phyloP scores from a whole-genome alignment of 23 tunicate species.

The Trididemnum nubilum region DNA sequence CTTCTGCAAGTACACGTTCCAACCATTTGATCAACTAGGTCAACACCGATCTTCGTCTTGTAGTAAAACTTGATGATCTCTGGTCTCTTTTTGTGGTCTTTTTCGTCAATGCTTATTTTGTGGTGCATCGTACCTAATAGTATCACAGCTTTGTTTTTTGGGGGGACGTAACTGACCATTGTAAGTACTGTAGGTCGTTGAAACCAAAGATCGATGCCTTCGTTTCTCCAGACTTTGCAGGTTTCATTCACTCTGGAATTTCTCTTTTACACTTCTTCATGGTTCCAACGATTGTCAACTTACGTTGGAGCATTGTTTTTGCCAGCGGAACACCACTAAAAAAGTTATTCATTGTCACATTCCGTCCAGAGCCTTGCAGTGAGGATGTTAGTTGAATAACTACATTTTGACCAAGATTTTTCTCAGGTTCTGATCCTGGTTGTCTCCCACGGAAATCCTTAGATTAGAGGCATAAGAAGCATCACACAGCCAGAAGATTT shows the following conservation, averaged over 20 bases:
- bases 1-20: constrained; percentile 30
- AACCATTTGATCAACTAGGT: constrained; percentile 41
- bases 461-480: constrained; percentile 34
- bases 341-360: constrained; percentile 21
- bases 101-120: constrained; percentile 16
- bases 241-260: constrained; percentile 31
- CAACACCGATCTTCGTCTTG: constrained; percentile 30
- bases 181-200: constrained; percentile 23
- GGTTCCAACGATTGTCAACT: constrained; percentile 32
- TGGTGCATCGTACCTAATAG: constrained; percentile 35
- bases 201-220: constrained; percentile 31
- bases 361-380: constrained; percentile 33
- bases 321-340: constrained; percentile 26
- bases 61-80: constrained; percentile 31
- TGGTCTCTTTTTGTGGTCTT: constrained; percentile 37
- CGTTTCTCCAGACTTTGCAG: constrained; percentile 30
- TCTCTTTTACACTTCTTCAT: constrained; percentile 37
- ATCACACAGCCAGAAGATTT: constrained; percentile 35
- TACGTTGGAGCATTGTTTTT: constrained; percentile 32
- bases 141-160: constrained; percentile 31
- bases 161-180: constrained; percentile 34
- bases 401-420: constrained; percentile 34
- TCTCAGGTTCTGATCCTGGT: constrained; percentile 39
- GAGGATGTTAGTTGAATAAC: constrained; percentile 25
- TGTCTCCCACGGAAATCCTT: constrained; percentile 40